A percentile compares a stretch with the other conserved stretches of the same genome.
Conservation (phyloP, 2,797 vertebrate genomes). For the Helicolenus hilgendorfi region DNA sequence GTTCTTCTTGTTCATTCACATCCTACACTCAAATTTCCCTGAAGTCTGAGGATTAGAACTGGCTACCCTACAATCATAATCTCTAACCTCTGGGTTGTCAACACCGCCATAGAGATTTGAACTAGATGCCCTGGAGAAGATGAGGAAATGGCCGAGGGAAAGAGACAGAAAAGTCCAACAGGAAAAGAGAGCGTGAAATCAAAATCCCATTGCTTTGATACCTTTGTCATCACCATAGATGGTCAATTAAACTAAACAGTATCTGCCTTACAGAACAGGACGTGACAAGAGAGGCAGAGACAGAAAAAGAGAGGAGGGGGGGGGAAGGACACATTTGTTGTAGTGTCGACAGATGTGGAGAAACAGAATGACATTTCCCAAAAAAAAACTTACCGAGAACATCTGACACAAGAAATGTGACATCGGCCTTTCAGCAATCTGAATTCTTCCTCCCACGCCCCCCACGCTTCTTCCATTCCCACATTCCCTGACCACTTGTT, state of each 20-base stretch:
- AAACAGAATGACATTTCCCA: constrained; percentile 50
- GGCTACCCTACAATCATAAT: neutral
- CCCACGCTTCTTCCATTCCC: neutral
- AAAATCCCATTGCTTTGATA: constrained; percentile 83
- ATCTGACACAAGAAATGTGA: constrained; percentile 55
- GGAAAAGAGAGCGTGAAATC: constrained; percentile 51
- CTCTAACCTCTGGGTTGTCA: neutral
- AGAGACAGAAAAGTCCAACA: constrained; percentile 16
- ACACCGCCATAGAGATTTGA: constrained; percentile 4
- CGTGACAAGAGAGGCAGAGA: constrained; percentile 19
- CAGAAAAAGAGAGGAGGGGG: neutral
- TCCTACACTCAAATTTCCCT: neutral
- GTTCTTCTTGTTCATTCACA: neutral
- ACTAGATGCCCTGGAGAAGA: constrained; percentile 14
- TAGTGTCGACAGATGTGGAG: constrained; percentile 76
- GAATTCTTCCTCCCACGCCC: neutral
- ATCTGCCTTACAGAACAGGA: constrained; percentile 57
- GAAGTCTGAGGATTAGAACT: constrained; percentile 3
- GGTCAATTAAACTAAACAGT: constrained; percentile 81
- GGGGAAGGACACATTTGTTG: constrained; percentile 59
- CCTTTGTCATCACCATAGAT: constrained; percentile 81
- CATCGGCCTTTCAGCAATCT: constrained; percentile 42
- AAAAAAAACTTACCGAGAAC: constrained; percentile 41
- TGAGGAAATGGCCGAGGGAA: constrained; percentile 41
- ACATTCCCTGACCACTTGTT: constrained; percentile 56